Conservation (phyloP, 2,797 vertebrate genomes). For the Lithobates sylvaticus region DNA sequence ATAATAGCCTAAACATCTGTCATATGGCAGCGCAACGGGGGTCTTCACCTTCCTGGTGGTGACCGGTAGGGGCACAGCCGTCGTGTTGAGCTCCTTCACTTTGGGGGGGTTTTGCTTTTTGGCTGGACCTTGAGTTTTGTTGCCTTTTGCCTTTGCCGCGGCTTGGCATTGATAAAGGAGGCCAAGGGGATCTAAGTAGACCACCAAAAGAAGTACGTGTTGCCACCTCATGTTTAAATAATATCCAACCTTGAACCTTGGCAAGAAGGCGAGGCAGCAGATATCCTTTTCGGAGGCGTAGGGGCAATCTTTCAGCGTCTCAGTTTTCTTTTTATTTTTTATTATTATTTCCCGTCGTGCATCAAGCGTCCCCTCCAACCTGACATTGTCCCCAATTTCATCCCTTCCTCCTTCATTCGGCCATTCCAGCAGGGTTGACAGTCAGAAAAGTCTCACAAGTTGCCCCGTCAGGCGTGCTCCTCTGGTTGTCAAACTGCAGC, state of each 20-base stretch:
- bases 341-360: neutral
- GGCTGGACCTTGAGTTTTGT: constrained; percentile 66
- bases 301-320: constrained; percentile 1
- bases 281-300: neutral
- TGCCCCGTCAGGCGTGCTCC: neutral
- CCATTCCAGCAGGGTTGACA: constrained; percentile 1
- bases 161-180: constrained; percentile 71
- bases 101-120: constrained; percentile 69
- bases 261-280: constrained; percentile 6
- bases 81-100: constrained; percentile 77
- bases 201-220: constrained; percentile 79
- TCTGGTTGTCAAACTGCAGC: constrained; percentile 19
- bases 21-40: constrained; percentile 79
- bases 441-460: constrained; percentile 7
- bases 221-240: constrained; percentile 77
- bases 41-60: constrained; percentile 76
- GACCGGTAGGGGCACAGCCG: constrained; percentile 69
- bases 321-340: neutral
- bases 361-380: constrained; percentile 20
- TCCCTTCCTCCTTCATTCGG: constrained; percentile 22
- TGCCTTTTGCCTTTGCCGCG: constrained; percentile 69
- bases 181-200: constrained; percentile 78
- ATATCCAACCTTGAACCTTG: constrained; percentile 36
- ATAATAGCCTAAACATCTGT: constrained; percentile 95
- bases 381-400: constrained; percentile 34